Evolutionary conservation across 2,888 invertebrate genomes (phyloP), one percentile per base, ranked within the genome.

Genomic region (Nycteola revayana): DNA sequence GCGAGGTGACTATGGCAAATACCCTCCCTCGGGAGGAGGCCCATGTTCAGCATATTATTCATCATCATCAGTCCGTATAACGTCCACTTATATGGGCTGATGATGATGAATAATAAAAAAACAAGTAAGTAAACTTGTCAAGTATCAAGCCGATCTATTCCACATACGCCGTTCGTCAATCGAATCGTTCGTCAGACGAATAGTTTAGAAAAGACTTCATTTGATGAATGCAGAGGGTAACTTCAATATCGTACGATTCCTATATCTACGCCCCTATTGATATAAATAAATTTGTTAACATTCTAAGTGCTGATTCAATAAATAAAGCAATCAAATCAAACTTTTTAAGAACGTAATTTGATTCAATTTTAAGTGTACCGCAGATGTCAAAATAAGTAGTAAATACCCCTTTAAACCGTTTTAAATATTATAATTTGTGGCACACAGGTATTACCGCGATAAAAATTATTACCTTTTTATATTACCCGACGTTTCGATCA

Each of bases 141-240:
- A 28, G 1, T 23, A 68, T 60, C 73, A 63, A 72, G 32, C 57
- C 25, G 1, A 1, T 10, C 51, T 2, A 11, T 21, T 36, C 57
- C 27, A 31, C 26, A 49, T 75, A 63, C 41, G 66, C 42, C 64
- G 63, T 66, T 73, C 73, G 63, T 75, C 76, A 79, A 77, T 79
- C 66, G 81, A 81, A 77, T 72, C 75, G 73, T 66, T 70, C 67
- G 80, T 75, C 75, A 66, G 72, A 65, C 72, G 78, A 75, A 80
- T 85, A 85, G 83, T 84, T 82, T 75, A 78, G 77, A 82, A 66
- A 84, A 80, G 78, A 81, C 78, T 85, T 83, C 83, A 84, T 81
- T 81, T 80, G 70, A 81, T 77, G 74, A 82, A 81, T 72, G 69
- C 66, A 59, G 70, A 75, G 82, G 83, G 80, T 77, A 69, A 65